phyloP scores from a whole-genome alignment of 2,797 vertebrate genomes.

The Adelosebastes latens region DNA sequence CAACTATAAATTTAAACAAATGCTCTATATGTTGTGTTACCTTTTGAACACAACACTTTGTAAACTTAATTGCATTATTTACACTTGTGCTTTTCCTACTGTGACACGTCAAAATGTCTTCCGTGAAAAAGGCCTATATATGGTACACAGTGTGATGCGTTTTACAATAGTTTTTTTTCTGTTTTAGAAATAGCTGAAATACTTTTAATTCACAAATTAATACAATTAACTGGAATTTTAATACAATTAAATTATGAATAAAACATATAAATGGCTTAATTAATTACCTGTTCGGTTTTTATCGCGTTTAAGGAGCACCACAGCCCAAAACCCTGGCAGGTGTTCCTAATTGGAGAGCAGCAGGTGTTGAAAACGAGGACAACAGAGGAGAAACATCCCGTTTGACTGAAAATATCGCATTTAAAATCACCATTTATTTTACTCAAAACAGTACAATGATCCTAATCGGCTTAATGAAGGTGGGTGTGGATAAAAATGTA shows the following conservation, averaged over 20 bases:
- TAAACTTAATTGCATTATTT: too few relatives aligned
- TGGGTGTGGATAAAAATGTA: conserved; percentile 15
- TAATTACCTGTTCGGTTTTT: background rate
- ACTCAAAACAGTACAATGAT: conserved; percentile 5
- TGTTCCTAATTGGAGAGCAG: conserved; percentile 50
- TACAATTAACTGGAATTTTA: background rate
- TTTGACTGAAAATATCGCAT: background rate
- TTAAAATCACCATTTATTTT: background rate
- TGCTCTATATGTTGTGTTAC: too few relatives aligned
- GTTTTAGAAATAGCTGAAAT: background rate
- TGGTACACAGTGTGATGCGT: too few relatives aligned
- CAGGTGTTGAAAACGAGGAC: conserved; percentile 32
- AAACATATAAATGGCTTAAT: background rate
- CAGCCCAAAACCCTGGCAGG: conserved; percentile 3
- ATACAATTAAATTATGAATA: background rate
- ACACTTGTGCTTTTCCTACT: too few relatives aligned
- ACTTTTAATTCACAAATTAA: background rate
- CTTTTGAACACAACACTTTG: too few relatives aligned
- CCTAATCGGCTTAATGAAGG: conserved; percentile 25
- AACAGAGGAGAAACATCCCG: too few relatives aligned
- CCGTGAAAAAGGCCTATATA: too few relatives aligned
- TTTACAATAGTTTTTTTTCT: background rate
- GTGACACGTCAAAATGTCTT: too few relatives aligned
- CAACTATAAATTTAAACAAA: too few relatives aligned
- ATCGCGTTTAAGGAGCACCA: too few relatives aligned